Evolutionary conservation across 1,140 invertebrate genomes (phyloP).

Genomic region (Venturia canescens): DNA sequence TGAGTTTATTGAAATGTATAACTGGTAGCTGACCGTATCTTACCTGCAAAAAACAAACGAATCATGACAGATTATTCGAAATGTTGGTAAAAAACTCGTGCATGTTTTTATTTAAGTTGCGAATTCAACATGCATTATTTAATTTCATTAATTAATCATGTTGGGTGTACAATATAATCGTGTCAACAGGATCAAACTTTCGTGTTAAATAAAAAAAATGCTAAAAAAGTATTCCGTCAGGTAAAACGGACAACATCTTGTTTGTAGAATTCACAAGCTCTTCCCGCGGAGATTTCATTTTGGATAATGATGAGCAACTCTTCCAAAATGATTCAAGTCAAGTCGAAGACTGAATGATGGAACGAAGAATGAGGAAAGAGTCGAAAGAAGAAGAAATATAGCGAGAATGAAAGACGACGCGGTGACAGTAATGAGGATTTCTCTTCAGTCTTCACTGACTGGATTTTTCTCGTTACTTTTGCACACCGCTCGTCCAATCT

Average conservation of each 20-base stretch:
- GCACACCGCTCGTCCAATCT: constrained; percentile 25
- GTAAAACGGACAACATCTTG: not conserved
- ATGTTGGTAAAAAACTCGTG: no score
- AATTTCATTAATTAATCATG: not conserved
- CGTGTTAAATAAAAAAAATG: no score
- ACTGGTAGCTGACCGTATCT: not conserved
- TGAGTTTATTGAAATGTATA: not conserved
- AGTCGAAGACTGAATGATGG: not conserved
- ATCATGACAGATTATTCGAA: no score
- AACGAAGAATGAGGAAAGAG: constrained; percentile 4
- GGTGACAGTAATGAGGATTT: constrained; percentile 42
- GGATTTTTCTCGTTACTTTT: not conserved
- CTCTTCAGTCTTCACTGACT: constrained; percentile 10
- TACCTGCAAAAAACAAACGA: not conserved
- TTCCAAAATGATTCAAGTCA: not conserved
- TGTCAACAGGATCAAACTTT: no score
- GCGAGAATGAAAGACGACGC: constrained; percentile 22
- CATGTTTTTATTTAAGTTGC: no score
- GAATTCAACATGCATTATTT: no score
- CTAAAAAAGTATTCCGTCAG: not conserved
- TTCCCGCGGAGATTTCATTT: constrained; percentile 10
- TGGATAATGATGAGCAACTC: constrained; percentile 40
- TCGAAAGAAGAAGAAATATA: no score
- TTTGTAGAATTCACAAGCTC: constrained; percentile 2
- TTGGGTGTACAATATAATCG: no score